These are phyloP conservation scores for Aulostomus chinensis DNA, from an alignment of 2,797 vertebrate genomes.

Conservation along the genomic window DNA sequence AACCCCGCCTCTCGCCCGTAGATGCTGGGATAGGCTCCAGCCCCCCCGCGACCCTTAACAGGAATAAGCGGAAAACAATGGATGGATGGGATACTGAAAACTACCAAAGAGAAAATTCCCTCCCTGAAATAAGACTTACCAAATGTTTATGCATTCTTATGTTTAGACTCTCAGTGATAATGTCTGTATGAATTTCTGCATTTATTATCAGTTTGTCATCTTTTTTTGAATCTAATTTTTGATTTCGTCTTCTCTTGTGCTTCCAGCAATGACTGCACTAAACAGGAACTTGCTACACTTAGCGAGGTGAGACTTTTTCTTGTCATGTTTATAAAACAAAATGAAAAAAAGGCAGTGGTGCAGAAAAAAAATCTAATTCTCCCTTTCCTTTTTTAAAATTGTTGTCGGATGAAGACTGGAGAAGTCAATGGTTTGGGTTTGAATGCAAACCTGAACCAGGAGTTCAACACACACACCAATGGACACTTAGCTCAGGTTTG, in stretches of 20 bases:
- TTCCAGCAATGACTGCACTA: conserved; percentile 39
- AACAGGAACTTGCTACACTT: conserved; percentile 55
- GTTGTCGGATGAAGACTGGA: conserved; percentile 25
- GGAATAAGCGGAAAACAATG: too few relatives aligned
- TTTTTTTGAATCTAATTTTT: not conserved
- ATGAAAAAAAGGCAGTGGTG: too few relatives aligned
- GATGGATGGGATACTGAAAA: too few relatives aligned
- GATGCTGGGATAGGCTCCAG: too few relatives aligned
- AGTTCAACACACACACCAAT: conserved; percentile 59
- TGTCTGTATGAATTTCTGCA: too few relatives aligned
- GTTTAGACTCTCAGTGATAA: too few relatives aligned
- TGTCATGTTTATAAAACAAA: not conserved
- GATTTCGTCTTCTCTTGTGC: conserved; percentile 8
- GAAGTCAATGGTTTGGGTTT: conserved; percentile 63
- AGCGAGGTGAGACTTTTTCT: conserved; percentile 64
- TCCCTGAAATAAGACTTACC: too few relatives aligned
- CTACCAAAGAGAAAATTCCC: too few relatives aligned
- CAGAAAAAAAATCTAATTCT: not conserved
- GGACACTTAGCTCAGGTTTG: conserved; percentile 78
- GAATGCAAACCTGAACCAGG: conserved; percentile 39
- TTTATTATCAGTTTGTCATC: not conserved
- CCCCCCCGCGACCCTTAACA: too few relatives aligned
- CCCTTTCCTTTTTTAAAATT: not conserved
- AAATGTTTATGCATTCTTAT: too few relatives aligned
- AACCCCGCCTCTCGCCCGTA: too few relatives aligned